These are phyloP conservation scores for Cyclura pinguis DNA, from an alignment of 2,797 vertebrate species.

Conservation along the genomic window DNA sequence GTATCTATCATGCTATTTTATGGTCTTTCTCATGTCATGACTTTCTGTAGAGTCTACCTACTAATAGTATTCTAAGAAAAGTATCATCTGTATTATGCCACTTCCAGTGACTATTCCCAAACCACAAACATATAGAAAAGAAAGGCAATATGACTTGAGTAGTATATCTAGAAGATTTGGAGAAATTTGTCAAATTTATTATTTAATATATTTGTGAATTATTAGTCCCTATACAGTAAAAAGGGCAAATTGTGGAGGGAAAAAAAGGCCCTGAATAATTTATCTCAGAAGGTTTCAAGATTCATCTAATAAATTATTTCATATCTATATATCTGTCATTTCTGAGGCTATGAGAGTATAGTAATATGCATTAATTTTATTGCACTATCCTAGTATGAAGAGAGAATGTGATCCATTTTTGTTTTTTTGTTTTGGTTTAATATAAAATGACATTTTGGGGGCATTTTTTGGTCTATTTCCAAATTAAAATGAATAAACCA, in stretches of 20 bases:
- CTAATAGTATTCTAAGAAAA: not conserved
- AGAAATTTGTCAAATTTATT: constrained; percentile 24
- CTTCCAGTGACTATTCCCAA: not conserved
- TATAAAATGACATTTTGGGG: constrained; percentile 36
- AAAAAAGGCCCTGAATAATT: constrained; percentile 19
- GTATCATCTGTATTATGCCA: constrained; percentile 1
- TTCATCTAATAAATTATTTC: constrained; percentile 46
- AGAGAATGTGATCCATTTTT: constrained; percentile 10
- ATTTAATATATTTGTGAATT: constrained; percentile 38
- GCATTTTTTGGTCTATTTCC: not conserved
- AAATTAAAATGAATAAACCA: constrained; percentile 46
- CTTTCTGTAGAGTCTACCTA: not conserved
- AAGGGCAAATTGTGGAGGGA: constrained; percentile 39
- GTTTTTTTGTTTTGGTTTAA: constrained; percentile 22
- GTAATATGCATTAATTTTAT: constrained; percentile 14
- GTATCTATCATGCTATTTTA: not conserved
- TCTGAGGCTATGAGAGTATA: constrained; percentile 33
- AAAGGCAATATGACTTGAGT: constrained; percentile 34
- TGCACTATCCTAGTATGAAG: constrained; percentile 24
- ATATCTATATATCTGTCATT: constrained; percentile 52
- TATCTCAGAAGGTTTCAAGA: constrained; percentile 43
- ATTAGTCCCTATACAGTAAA: constrained; percentile 29
- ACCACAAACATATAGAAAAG: not conserved
- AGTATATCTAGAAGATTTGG: constrained; percentile 12
- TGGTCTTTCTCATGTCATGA: not conserved